These are phyloP conservation scores for Leptonema lineaticorne DNA, from an alignment of 1,140 invertebrate species.

Conservation along the genomic window DNA sequence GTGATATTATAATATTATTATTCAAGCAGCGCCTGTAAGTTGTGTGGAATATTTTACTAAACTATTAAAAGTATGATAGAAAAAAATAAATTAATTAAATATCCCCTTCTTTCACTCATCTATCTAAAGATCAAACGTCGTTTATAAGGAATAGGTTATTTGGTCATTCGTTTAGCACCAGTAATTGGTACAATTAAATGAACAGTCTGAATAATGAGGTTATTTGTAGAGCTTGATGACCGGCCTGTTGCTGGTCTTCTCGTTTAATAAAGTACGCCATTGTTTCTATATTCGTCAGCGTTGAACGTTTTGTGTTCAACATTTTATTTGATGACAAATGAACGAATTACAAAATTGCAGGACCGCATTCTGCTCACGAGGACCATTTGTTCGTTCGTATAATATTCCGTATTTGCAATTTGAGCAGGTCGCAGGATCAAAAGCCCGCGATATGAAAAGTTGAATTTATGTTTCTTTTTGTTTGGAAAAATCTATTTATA, in stretches of 20 bases:
- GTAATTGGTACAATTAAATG: constrained; percentile 5
- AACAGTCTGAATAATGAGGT: constrained; percentile 2
- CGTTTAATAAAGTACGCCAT: constrained; percentile 18
- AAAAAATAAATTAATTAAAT: no score
- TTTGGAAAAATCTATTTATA: no score
- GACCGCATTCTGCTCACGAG: background rate
- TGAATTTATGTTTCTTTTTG: no score
- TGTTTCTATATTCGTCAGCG: constrained; percentile 24
- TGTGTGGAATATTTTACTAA: no score
- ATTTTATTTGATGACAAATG: constrained; percentile 38
- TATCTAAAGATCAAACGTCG: background rate
- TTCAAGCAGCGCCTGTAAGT: no score
- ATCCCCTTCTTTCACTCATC: background rate
- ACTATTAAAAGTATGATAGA: no score
- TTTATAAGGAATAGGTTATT: background rate
- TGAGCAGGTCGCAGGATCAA: no score
- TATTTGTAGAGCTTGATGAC: constrained; percentile 3
- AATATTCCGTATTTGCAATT: no score
- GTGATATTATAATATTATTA: no score
- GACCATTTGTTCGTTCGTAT: no score
- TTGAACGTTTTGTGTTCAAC: constrained; percentile 36
- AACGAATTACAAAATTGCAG: constrained; percentile 29
- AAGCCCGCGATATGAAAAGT: no score
- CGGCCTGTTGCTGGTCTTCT: background rate
- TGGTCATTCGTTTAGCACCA: background rate